A percentile compares a stretch with the other conserved stretches of the same genome.
phyloP scores from a whole-genome alignment of 2,797 vertebrate genomes.

The Phoxinus dragarum region DNA sequence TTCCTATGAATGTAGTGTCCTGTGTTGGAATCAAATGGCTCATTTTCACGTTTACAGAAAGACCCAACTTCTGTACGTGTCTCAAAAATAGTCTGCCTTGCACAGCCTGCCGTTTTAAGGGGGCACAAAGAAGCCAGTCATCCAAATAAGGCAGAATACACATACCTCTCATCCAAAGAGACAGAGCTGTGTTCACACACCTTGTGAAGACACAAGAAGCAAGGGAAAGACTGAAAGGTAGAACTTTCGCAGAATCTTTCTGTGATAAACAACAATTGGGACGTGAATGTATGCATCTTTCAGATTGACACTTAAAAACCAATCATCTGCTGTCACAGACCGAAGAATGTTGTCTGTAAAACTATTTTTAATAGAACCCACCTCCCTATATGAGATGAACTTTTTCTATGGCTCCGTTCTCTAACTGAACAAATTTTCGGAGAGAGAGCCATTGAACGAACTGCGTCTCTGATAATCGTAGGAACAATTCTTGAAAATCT shows the following conservation, averaged over 20 bases:
- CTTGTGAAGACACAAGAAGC: neutral
- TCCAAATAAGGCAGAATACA: neutral
- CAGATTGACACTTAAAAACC: no score
- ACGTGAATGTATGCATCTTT: neutral
- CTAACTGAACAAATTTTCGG: neutral
- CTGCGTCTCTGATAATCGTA: neutral
- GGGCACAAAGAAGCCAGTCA: neutral
- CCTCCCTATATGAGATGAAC: neutral
- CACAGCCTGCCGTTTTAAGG: neutral
- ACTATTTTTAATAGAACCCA: neutral
- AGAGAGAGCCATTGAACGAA: neutral
- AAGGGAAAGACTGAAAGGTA: neutral
- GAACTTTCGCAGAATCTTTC: neutral
- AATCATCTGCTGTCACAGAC: neutral
- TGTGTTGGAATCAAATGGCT: neutral
- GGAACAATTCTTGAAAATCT: neutral
- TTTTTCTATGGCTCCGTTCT: neutral
- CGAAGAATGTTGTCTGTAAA: neutral
- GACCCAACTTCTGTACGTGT: neutral
- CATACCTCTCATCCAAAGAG: neutral
- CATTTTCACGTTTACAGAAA: neutral
- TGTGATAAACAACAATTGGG: neutral
- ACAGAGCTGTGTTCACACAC: neutral
- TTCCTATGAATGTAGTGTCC: neutral
- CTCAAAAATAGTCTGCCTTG: neutral